Evolutionary conservation across 2,888 invertebrate species (phyloP).

Genomic region (Altica lythri): DNA sequence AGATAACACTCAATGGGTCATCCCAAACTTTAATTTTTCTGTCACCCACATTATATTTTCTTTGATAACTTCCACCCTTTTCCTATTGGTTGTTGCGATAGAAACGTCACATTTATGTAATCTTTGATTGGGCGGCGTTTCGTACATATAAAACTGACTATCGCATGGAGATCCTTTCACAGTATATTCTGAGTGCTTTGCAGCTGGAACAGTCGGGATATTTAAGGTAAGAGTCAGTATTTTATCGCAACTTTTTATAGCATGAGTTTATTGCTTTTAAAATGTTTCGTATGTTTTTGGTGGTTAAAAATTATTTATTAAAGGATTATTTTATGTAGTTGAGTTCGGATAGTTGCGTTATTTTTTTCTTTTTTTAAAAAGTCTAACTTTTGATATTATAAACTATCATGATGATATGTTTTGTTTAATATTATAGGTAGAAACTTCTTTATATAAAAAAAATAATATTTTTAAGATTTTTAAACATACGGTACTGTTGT

Average conservation of each 20-base stretch:
- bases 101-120: constrained; percentile 27
- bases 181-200: constrained; percentile 27
- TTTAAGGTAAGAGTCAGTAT: constrained; percentile 18
- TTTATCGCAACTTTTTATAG: not conserved
- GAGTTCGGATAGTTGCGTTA: no score
- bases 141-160: constrained; percentile 28
- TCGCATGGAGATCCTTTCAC: constrained; percentile 27
- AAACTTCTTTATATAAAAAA: no score
- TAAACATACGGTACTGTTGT: no score
- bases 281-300: no score
- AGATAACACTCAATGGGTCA: constrained; percentile 7
- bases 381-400: no score
- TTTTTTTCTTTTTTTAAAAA: no score
- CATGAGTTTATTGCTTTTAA: no score
- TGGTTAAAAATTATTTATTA: no score
- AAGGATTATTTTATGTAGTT: no score
- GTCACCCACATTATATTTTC: constrained; percentile 23
- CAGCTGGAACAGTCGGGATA: constrained; percentile 26
- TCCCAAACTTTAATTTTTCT: constrained; percentile 6
- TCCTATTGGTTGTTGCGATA: constrained; percentile 13
- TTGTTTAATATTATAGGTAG: no score
- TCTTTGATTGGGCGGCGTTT: constrained; percentile 25
- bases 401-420: no score
- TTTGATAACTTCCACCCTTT: constrained; percentile 15
- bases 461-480: no score